phyloP scores from a whole-genome alignment of 2,888 invertebrate genomes.

The Buathra laborator region DNA sequence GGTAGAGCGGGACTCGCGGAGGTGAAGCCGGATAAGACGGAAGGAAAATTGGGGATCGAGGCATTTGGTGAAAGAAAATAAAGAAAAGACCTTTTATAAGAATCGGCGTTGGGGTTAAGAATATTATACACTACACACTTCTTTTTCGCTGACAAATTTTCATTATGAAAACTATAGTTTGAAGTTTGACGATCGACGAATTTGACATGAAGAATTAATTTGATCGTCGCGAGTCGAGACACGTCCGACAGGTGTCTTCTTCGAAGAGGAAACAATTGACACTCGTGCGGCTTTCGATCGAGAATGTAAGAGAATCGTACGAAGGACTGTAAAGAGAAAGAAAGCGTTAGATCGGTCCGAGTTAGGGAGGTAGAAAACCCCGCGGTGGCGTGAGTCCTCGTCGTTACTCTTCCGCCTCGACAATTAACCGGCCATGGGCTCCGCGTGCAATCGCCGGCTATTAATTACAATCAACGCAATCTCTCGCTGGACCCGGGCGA shows the following conservation, averaged over 20 bases:
- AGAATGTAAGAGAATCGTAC: background rate
- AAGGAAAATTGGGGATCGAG: no score
- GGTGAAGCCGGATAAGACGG: no score
- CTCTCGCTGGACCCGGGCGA: slow-evolving; percentile 69
- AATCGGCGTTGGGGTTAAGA: no score
- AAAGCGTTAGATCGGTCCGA: slow-evolving; percentile 50
- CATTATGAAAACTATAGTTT: background rate
- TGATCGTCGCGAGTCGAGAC: background rate
- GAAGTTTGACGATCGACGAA: background rate
- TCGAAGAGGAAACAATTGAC: slow-evolving; percentile 2
- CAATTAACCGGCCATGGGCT: slow-evolving; percentile 80
- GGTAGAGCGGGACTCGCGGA: no score
- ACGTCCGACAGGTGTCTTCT: background rate
- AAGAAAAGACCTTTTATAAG: no score
- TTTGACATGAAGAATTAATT: background rate
- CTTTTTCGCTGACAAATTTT: background rate
- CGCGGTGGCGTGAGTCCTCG: slow-evolving; percentile 80
- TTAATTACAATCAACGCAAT: slow-evolving; percentile 85
- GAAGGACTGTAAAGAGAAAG: slow-evolving; percentile 20
- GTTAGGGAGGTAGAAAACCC: slow-evolving; percentile 56
- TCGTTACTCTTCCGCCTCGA: slow-evolving; percentile 81
- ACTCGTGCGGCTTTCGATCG: background rate
- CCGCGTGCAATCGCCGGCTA: slow-evolving; percentile 79
- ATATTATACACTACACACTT: no score
- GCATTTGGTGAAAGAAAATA: no score